Evolutionary conservation across 2,113 vertebrate genomes (phyloP), one percentile per base, ranked within the genome.

Genomic region (Ellobius talpinus): DNA sequence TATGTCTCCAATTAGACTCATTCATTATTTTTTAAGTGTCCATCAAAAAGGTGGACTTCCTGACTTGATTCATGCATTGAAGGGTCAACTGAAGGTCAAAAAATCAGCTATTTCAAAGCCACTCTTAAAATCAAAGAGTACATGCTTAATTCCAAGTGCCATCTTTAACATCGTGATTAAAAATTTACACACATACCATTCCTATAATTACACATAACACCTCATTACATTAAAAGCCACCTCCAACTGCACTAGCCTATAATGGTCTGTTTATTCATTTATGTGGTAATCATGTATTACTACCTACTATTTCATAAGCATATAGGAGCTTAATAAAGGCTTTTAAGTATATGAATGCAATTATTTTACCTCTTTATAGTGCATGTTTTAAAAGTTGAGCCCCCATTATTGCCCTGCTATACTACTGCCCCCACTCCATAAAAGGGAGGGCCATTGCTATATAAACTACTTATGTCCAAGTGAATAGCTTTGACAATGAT

Each of bases 21-120:
- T 11, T 23, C 68, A n/a, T 76, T 70, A 81, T 23, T 91, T 96
- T 21, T 23, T 68, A 93, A 33, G 68, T 65, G 7, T 36, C 90
- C 21, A 13, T 73, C 12, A 36, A 39, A 50, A 91, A 68, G 16
- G 47, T 61, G 2, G n/a, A 7, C 24, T 47, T 91, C 29, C 52
- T 95, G 84, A 81, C 52, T 86, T 78, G 77, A 95, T 63, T 92
- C 79, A 65, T 8, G 47, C 26, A 87, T 17, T 96, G 70, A 84
- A 9, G 36, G 31, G 65, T 90, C 88, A 93, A 65, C 16, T 61
- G 58, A 74, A 63, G 78, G 47, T 65, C 66, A 86, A 55, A 63
- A 81, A 77, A 88, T 73, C 14, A 52, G 36, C 50, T 61, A 52
- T 52, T 88, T 90, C 74, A 93, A 90, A 91, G 65, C 19, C 23